Evolutionary conservation across 2,888 invertebrate species (phyloP), one percentile per base, ranked within the genome.

Genomic region (Parthenolecanium corni): DNA sequence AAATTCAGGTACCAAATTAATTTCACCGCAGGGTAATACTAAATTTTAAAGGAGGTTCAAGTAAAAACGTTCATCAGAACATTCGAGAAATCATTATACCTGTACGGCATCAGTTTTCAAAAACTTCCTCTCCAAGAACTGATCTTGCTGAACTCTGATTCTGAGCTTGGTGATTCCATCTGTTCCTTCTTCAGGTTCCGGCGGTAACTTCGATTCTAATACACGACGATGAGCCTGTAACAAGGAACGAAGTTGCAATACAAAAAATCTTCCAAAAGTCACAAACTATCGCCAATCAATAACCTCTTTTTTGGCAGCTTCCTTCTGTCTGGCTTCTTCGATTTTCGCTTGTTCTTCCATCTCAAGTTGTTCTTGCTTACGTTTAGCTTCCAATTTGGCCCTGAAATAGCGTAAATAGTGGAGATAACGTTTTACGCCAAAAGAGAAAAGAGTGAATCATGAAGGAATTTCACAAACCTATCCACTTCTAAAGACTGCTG

Each of bases 311-410:
- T 80, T 81, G 24, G 86, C 85, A 71, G 84, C 84, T 68, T 80
- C 81, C 72, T 84, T 80, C 68, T 82, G 79, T 69, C 82, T 79
- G 72, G 86, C 86, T 61, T 82, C 83, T 73, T 90, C 89, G 56
- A 82, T 81, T 70, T 85, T 79, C 72, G 84, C 82, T 69, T 83
- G 78, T 71, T 82, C 81, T 73, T 85, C 83, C 67, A 82, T 82
- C 71, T 83, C 84, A 69, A 83, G 81, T 70, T 83, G 74, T 72
- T 87, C 87, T 72, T 85, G 84, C 72, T 84, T 81, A 68, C 83
- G 81, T 73, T 84, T 86, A 2, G 87, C 82, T 76, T 90, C 89
- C 75, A 92, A 91, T 76, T 91, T 91, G 64, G 89, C 89, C 76
- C 87, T 86, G 69, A 49, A 61, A 53, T 18, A 23, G 24, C 36